phyloP scores from a whole-genome alignment of 2,888 invertebrate species.

The Campoletis raptor region DNA sequence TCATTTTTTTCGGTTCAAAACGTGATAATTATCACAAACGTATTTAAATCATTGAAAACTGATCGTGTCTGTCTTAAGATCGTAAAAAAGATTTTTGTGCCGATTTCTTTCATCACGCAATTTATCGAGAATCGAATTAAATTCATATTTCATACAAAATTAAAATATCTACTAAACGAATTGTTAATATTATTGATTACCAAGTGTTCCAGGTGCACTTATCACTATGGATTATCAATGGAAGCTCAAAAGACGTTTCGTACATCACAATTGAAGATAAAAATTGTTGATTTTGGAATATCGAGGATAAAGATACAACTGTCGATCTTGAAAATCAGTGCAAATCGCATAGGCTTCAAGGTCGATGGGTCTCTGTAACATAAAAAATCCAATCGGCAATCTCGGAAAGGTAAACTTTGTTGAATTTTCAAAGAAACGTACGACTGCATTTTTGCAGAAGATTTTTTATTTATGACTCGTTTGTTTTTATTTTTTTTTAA shows the following conservation, averaged over 20 bases:
- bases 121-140: neutral
- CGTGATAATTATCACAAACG: neutral
- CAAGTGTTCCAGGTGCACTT: neutral
- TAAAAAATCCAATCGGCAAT: neutral
- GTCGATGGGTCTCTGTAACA: constrained; percentile 29
- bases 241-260: neutral
- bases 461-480: neutral
- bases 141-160: neutral
- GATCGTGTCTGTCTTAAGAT: neutral
- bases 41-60: neutral
- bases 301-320: neutral
- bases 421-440: neutral
- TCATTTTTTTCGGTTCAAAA: neutral
- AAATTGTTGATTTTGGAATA: neutral
- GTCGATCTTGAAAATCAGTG: neutral
- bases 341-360: neutral
- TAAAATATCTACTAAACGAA: neutral
- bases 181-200: neutral
- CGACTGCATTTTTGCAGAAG: neutral
- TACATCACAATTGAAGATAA: neutral
- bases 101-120: neutral
- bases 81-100: neutral
- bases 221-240: neutral
- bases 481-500: too few species aligned
- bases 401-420: constrained; percentile 4